phyloP scores from a whole-genome alignment of 2,113 vertebrate genomes.

The Coptodon rendalli region DNA sequence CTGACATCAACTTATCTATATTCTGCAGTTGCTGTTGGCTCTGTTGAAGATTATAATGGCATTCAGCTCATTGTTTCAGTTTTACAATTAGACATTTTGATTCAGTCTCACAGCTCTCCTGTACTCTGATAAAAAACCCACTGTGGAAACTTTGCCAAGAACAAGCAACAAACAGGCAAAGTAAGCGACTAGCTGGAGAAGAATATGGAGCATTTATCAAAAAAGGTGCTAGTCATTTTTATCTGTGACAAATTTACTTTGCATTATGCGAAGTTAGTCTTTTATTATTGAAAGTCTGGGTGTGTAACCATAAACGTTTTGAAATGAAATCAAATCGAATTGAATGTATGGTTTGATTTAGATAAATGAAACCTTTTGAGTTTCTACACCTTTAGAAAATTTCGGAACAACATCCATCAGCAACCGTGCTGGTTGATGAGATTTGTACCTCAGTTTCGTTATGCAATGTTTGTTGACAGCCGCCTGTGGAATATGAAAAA shows the following conservation, averaged over 20 bases:
- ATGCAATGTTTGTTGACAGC: background rate
- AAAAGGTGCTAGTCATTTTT: background rate
- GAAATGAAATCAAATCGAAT: rapidly evolving
- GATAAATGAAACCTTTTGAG: background rate
- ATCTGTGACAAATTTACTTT: background rate
- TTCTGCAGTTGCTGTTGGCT: background rate
- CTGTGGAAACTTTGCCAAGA: background rate
- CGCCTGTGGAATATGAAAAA: background rate
- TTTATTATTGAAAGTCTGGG: background rate
- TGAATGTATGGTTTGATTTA: background rate
- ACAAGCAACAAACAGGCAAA: background rate
- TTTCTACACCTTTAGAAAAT: background rate
- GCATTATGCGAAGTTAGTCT: background rate
- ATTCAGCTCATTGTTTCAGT: background rate
- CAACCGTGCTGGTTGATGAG: background rate
- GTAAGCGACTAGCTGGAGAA: background rate
- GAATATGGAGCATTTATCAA: background rate
- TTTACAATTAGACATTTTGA: background rate
- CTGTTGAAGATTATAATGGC: background rate
- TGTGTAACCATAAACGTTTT: background rate
- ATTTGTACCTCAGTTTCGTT: background rate
- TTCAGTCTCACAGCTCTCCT: background rate
- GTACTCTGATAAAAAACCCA: background rate
- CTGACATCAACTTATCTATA: background rate
- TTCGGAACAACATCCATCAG: background rate